phyloP scores from a whole-genome alignment of 2,888 invertebrate species.

The Sesia apiformis region DNA sequence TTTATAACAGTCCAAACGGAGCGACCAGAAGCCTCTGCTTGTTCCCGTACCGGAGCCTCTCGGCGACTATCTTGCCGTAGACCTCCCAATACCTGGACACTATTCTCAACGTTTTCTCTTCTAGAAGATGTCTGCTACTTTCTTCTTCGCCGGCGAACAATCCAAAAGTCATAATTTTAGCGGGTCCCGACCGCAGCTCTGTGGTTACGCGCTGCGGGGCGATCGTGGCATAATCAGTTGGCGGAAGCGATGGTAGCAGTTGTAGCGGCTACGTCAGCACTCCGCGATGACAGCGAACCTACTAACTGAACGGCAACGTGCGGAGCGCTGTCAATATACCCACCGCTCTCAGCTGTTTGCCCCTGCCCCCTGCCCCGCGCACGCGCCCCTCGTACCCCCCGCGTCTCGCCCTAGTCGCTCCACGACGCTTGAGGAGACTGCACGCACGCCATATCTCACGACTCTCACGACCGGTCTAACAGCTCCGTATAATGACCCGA shows the following conservation, averaged over 20 bases:
- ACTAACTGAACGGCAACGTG: constrained; percentile 74
- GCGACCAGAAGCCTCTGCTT: constrained; percentile 43
- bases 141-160: constrained; percentile 59
- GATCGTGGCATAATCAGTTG: constrained; percentile 57
- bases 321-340: constrained; percentile 74
- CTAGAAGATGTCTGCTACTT: constrained; percentile 63
- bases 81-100: constrained; percentile 69
- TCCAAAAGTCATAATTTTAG: constrained; percentile 74
- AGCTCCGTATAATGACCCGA: constrained; percentile 9
- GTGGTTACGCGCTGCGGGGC: constrained; percentile 54
- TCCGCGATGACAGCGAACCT: constrained; percentile 66
- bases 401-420: constrained; percentile 3
- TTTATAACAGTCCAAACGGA: constrained; percentile 56
- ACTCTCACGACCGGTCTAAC: constrained; percentile 1
- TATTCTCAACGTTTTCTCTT: constrained; percentile 65
- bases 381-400: constrained; percentile 26
- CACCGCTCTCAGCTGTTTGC: constrained; percentile 75
- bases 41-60: constrained; percentile 56
- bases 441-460: constrained; percentile 13
- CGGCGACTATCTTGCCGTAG: constrained; percentile 52
- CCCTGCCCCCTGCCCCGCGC: constrained; percentile 26
- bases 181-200: constrained; percentile 61
- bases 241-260: constrained; percentile 10
- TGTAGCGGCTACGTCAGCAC: constrained; percentile 60
- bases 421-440: constrained; percentile 12